A percentile compares a stretch with the other conserved stretches of the same genome.
These are phyloP conservation scores for Centruroides sculpturatus DNA, from an alignment of 1,140 invertebrate species.

Conservation along the genomic window DNA sequence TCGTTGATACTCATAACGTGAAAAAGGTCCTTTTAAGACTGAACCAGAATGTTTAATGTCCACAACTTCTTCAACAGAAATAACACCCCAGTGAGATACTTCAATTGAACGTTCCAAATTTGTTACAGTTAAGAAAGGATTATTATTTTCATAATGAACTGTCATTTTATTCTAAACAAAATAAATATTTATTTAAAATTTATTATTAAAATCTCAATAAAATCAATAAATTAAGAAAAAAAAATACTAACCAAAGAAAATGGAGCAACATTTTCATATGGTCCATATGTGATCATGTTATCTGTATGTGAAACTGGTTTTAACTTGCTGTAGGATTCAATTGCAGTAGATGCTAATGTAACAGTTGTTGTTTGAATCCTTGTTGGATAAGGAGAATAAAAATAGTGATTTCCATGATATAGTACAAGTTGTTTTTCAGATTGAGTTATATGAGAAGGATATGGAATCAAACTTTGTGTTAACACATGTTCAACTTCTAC, in stretches of 20 bases:
- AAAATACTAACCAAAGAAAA: constrained; percentile 32
- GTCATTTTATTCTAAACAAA: constrained; percentile 43
- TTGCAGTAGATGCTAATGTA: constrained; percentile 46
- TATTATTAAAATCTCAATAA: not conserved
- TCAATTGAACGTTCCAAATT: constrained; percentile 75
- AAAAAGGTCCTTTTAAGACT: constrained; percentile 84
- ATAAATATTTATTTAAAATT: not conserved
- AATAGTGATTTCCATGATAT: constrained; percentile 67
- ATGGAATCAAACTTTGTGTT: constrained; percentile 57
- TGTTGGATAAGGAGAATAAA: constrained; percentile 67
- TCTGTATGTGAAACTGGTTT: constrained; percentile 70
- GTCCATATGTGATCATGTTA: constrained; percentile 67
- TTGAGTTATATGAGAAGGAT: constrained; percentile 75
- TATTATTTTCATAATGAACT: constrained; percentile 88
- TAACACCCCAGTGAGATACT: constrained; percentile 98
- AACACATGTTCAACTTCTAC: constrained; percentile 33
- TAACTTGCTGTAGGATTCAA: constrained; percentile 67
- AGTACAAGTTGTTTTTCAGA: constrained; percentile 85
- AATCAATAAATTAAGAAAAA: not conserved
- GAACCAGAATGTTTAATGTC: constrained; percentile 87
- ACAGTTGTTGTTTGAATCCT: constrained; percentile 65
- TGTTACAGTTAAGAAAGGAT: constrained; percentile 78
- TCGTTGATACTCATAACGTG: constrained; percentile 85
- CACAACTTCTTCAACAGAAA: constrained; percentile 89
- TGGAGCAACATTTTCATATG: constrained; percentile 57